Evolutionary conservation across 2,797 vertebrate species (phyloP).

Genomic region (Cheirogaleus major): DNA sequence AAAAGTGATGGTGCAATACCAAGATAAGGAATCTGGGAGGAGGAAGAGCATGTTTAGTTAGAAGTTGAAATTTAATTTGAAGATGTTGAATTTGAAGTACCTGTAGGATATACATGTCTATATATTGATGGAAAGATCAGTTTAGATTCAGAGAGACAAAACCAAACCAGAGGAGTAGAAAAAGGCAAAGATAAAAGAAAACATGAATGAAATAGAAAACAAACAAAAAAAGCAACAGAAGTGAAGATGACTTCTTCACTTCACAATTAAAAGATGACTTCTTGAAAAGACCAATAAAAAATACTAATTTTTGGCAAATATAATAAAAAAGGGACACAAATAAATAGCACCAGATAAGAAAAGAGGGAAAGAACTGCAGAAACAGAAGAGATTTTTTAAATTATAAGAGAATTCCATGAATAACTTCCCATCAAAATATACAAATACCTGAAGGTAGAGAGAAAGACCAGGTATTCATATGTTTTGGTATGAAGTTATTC

Average conservation of each 20-base stretch:
- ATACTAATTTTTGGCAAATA: neutral
- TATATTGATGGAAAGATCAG: neutral
- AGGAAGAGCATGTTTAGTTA: neutral
- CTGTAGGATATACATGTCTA: neutral
- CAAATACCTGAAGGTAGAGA: neutral
- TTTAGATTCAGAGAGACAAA: slow-evolving; percentile 1
- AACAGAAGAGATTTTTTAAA: neutral
- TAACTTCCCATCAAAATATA: slow-evolving; percentile 14
- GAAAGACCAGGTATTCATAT: neutral
- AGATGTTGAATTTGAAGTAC: neutral
- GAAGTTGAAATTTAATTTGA: slow-evolving; percentile 42
- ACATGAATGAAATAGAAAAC: neutral
- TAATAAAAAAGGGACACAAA: neutral
- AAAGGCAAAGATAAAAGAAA: neutral
- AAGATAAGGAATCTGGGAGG: neutral
- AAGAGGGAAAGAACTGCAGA: neutral
- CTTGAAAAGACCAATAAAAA: neutral
- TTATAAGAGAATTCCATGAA: neutral
- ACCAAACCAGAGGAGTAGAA: neutral
- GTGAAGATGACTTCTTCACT: neutral
- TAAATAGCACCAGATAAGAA: slow-evolving; percentile 4
- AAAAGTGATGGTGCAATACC: neutral
- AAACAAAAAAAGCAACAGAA: neutral
- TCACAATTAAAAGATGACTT: neutral
- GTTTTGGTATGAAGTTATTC: slow-evolving; percentile 23